These are phyloP conservation scores for Brachyopa scutellaris DNA, from an alignment of 2,888 invertebrate genomes.

Conservation along the genomic window DNA sequence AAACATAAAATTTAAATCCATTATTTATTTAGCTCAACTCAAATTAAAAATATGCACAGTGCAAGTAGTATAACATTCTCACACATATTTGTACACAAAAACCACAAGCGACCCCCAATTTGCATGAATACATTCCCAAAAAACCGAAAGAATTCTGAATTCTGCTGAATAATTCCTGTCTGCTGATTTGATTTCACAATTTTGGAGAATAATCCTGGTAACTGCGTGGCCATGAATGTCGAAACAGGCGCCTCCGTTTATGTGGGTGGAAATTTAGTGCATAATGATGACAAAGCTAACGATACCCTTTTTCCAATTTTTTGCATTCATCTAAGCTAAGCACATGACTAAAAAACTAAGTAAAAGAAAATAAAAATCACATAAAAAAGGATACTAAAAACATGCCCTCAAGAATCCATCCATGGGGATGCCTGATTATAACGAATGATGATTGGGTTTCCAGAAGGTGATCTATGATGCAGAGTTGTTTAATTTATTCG, in stretches of 20 bases:
- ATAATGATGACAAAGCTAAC: conserved; percentile 10
- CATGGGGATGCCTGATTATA: conserved; percentile 28
- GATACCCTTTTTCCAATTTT: conserved; percentile 17
- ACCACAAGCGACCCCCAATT: neutral
- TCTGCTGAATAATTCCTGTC: neutral
- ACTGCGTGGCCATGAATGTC: neutral
- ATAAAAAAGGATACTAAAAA: neutral
- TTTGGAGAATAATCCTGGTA: neutral
- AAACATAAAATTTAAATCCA: no score
- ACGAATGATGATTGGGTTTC: conserved; percentile 54
- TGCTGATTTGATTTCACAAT: conserved; percentile 20
- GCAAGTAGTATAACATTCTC: no score
- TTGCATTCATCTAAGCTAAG: neutral
- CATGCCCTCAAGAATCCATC: neutral
- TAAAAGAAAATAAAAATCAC: conserved; percentile 7
- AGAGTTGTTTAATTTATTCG: conserved; percentile 17
- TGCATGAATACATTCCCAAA: conserved; percentile 1
- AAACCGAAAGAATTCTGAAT: no score
- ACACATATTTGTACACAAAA: neutral
- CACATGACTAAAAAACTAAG: conserved; percentile 8
- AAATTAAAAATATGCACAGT: no score
- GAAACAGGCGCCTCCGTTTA: no score
- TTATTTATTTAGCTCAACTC: no score
- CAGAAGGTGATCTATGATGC: conserved; percentile 28
- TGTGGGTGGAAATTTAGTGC: neutral